These are phyloP conservation scores for Progne subis DNA, from an alignment of 2,113 vertebrate species.

Conservation along the genomic window DNA sequence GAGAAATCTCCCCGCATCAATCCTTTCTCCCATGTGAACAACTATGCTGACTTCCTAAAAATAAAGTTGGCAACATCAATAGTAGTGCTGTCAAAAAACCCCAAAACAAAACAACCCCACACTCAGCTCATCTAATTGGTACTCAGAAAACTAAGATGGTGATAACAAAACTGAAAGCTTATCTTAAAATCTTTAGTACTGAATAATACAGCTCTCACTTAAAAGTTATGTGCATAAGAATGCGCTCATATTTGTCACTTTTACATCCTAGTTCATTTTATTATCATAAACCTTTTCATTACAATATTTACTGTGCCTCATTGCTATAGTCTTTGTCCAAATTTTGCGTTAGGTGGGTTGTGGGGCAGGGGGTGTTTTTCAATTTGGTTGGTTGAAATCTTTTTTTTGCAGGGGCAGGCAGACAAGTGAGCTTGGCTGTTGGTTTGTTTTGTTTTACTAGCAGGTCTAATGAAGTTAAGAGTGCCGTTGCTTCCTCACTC, in stretches of 20 bases:
- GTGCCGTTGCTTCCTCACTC: not conserved
- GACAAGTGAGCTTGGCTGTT: not conserved
- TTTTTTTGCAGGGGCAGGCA: not conserved
- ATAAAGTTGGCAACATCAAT: not conserved
- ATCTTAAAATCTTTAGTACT: not conserved
- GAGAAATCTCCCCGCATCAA: not conserved
- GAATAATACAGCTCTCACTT: not conserved
- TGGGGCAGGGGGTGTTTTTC: too few relatives aligned
- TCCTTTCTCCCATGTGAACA: not conserved
- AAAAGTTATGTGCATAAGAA: not conserved
- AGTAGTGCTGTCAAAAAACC: not conserved
- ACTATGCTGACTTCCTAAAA: not conserved
- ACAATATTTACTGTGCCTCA: not conserved
- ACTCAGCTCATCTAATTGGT: not conserved
- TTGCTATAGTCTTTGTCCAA: not conserved
- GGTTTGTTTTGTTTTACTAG: not conserved
- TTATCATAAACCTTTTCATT: not conserved
- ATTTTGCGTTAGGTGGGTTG: not conserved
- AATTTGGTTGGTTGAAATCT: not conserved
- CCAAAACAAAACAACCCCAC: not conserved
- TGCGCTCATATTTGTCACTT: not conserved
- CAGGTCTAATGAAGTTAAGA: not conserved
- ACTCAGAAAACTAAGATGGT: not conserved
- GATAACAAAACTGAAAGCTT: not conserved
- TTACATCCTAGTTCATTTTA: not conserved